A percentile compares a stretch with the other conserved stretches of the same genome.
These are phyloP conservation scores for Perithous albicinctus DNA, from an alignment of 2,888 invertebrate species.

Conservation along the genomic window DNA sequence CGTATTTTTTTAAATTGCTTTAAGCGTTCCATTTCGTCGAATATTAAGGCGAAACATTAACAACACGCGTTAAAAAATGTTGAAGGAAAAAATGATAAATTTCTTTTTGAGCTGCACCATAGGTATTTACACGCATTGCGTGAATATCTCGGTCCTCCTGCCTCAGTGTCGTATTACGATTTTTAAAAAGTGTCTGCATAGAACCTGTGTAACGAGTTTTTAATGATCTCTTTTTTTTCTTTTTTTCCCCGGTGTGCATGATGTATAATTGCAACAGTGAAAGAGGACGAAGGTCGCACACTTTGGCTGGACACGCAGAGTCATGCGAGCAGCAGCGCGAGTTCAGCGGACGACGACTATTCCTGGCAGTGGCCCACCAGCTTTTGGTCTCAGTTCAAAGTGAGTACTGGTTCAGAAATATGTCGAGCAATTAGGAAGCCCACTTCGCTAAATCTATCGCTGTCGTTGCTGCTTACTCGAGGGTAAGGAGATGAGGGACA, in stretches of 20 bases:
- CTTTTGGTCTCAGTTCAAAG: conserved; percentile 92
- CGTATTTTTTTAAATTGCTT: background rate
- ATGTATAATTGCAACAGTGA: conserved; percentile 81
- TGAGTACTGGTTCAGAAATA: conserved; percentile 74
- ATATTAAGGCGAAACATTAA: too few relatives aligned
- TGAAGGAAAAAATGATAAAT: conserved; percentile 7
- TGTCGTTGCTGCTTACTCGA: conserved; percentile 31
- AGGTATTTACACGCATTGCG: background rate
- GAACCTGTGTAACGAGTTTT: conserved; percentile 12
- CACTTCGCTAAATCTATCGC: conserved; percentile 23
- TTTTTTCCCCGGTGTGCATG: conserved; percentile 10
- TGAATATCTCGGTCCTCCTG: background rate
- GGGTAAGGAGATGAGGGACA: conserved; percentile 46
- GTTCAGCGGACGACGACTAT: conserved; percentile 88
- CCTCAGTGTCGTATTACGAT: background rate
- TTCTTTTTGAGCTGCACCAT: background rate
- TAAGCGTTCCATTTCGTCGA: too few relatives aligned
- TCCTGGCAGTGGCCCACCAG: conserved; percentile 91
- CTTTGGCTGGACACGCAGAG: conserved; percentile 90
- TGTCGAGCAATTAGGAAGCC: conserved; percentile 40
- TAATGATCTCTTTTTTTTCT: conserved; percentile 8
- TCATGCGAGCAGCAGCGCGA: conserved; percentile 88
- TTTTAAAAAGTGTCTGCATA: background rate
- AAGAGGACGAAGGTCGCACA: conserved; percentile 88
- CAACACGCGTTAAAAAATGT: too few relatives aligned